phyloP scores from a whole-genome alignment of 1,140 invertebrate genomes.

The Ditylenchus dipsaci region DNA sequence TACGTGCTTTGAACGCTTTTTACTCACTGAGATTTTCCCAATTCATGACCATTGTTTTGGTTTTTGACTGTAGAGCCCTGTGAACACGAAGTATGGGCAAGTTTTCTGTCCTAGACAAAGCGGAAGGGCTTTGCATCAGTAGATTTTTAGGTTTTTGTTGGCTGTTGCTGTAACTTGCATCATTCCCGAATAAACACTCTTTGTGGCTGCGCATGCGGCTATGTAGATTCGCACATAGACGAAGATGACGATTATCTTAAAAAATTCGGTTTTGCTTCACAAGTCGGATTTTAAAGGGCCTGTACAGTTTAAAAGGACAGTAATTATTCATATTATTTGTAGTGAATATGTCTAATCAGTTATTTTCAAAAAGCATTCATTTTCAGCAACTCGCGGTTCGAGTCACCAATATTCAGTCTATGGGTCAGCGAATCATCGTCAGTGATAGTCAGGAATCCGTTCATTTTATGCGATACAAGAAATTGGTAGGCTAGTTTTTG shows the following conservation, averaged over 20 bases:
- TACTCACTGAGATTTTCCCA: not conserved
- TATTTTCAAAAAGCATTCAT: too few species aligned
- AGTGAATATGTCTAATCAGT: too few species aligned
- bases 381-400: conserved; percentile 84
- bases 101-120: conserved; percentile 65
- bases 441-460: conserved; percentile 95
- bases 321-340: too few species aligned
- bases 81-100: conserved; percentile 84
- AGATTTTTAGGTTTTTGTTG: conserved; percentile 56
- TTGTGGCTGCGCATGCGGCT: conserved; percentile 80
- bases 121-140: conserved; percentile 59
- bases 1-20: not conserved
- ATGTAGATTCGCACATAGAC: conserved; percentile 92
- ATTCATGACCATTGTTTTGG: not conserved
- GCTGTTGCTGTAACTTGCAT: conserved; percentile 70
- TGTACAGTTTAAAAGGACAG: too few species aligned
- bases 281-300: too few species aligned
- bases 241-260: conserved; percentile 81
- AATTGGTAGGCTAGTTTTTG: conserved; percentile 50
- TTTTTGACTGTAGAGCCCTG: conserved; percentile 64
- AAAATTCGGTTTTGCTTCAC: too few species aligned
- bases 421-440: conserved; percentile 87
- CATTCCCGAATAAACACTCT: conserved; percentile 75
- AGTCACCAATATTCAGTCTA: conserved; percentile 84
- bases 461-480: conserved; percentile 84